Evolutionary conservation across 1,140 invertebrate species (phyloP).

Genomic region (Zaprionus davidi): DNA sequence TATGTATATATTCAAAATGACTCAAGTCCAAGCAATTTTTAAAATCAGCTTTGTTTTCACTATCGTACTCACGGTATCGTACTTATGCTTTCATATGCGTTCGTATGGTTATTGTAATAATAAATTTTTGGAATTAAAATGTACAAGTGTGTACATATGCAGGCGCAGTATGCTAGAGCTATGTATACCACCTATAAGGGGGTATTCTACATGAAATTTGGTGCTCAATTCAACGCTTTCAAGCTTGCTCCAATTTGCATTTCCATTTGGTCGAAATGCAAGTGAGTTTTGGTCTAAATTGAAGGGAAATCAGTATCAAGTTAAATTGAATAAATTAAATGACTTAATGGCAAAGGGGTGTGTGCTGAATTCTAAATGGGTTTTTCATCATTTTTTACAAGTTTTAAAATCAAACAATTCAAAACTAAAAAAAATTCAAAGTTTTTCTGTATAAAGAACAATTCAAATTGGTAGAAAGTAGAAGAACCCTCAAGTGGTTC

Average conservation of each 20-base stretch:
- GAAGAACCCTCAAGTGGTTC: not conserved
- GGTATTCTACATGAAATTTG: not conserved
- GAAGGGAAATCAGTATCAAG: constrained; percentile 21
- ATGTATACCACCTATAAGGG: constrained; percentile 12
- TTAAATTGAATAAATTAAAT: constrained; percentile 2
- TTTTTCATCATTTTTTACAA: not conserved
- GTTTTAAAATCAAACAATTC: constrained; percentile 10
- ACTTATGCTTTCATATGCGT: constrained; percentile 55
- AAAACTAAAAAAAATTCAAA: constrained; percentile 12
- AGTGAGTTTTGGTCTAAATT: constrained; percentile 47
- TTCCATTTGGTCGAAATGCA: constrained; percentile 63
- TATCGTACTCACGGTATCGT: constrained; percentile 44
- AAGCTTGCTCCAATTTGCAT: constrained; percentile 59
- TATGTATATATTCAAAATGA: constrained; percentile 50
- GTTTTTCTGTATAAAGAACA: not conserved
- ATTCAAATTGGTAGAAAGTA: not conserved
- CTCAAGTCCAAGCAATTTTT: constrained; percentile 57
- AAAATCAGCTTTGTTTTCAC: constrained; percentile 55
- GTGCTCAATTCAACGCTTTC: constrained; percentile 4
- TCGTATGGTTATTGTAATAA: constrained; percentile 52
- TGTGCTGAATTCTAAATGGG: not conserved
- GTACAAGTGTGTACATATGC: constrained; percentile 53
- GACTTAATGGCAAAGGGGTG: not conserved
- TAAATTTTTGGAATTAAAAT: constrained; percentile 77
- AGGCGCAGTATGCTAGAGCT: not conserved